Evolutionary conservation across 2,113 vertebrate genomes (phyloP).

Genomic region (Eudyptes chrysolophus): DNA sequence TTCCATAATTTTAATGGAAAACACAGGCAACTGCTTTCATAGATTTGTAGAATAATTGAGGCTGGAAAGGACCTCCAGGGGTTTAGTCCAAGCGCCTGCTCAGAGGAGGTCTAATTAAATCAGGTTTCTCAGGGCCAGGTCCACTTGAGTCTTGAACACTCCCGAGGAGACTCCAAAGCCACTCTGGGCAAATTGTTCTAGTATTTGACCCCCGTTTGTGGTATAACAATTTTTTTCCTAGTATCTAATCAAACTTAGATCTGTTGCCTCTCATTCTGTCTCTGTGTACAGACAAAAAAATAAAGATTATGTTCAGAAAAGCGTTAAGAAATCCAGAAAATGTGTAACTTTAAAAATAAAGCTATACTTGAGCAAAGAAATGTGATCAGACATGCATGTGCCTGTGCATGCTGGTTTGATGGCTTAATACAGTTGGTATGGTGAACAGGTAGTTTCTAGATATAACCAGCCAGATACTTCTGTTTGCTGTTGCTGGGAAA

Average conservation of each 20-base stretch:
- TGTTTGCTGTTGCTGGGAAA: not conserved
- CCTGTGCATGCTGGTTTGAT: not conserved
- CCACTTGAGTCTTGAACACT: not conserved
- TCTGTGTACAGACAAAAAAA: rapidly evolving
- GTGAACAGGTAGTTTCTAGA: not conserved
- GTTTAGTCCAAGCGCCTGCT: not conserved
- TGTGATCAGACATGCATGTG: not conserved
- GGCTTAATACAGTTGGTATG: not conserved
- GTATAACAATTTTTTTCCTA: not conserved
- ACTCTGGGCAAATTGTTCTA: not conserved
- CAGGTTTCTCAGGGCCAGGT: not conserved
- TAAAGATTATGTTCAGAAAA: not conserved
- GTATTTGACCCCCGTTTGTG: not conserved
- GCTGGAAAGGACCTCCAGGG: not conserved
- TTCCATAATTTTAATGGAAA: not conserved
- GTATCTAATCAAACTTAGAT: not conserved
- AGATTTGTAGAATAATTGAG: not conserved
- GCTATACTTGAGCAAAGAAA: not conserved
- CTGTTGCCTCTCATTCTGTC: not conserved
- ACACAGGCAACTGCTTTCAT: not conserved
- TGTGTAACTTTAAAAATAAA: not conserved
- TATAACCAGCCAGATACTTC: not conserved
- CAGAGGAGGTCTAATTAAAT: not conserved
- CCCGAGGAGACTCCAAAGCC: not conserved
- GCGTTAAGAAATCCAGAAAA: not conserved